Evolutionary conservation across 2,113 vertebrate species (phyloP).

Genomic region (chimpanzee (Pan troglodytes)): NHGRI_mPanTro3-v2.1_pri NC_072409.2:100167501-100168000

Average conservation of each 20-base stretch:
- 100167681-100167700: slow-evolving; percentile 18
- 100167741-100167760: neutral
- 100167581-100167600: neutral
- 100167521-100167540: neutral
- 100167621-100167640: neutral
- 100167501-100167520: slow-evolving; percentile 4
- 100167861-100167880: too few relatives aligned
- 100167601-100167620: slow-evolving; percentile 33
- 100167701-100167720: neutral
- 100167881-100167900: too few relatives aligned
- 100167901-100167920: too few relatives aligned
- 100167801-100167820: slow-evolving; percentile 37
- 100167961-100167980: too few relatives aligned
- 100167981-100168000: too few relatives aligned
- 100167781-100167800: neutral
- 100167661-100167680: neutral
- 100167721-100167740: neutral
- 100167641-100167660: neutral
- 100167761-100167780: neutral
- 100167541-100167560: neutral
- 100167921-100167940: too few relatives aligned
- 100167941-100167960: too few relatives aligned
- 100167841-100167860: too few relatives aligned
- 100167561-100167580: neutral
- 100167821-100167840: neutral